Evolutionary conservation across 2,113 vertebrate genomes (phyloP).

Genomic region (Alligator sinensis): DNA sequence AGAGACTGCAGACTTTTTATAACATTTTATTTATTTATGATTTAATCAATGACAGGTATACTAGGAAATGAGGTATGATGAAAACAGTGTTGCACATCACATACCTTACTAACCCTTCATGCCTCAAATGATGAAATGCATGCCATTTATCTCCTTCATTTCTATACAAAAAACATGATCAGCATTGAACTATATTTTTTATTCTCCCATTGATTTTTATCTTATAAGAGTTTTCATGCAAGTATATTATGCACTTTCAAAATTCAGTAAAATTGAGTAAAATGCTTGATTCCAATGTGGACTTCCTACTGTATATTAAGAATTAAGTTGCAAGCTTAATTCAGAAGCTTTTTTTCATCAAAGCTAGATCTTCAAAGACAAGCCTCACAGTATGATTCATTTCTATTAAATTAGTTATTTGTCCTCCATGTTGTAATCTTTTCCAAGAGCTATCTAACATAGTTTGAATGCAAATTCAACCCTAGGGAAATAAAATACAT

Average conservation of each 20-base stretch:
- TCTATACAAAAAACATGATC: background rate
- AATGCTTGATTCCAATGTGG: slow-evolving; percentile 18
- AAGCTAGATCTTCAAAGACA: slow-evolving; percentile 10
- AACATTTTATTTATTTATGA: background rate
- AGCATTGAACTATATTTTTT: background rate
- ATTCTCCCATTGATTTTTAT: slow-evolving; percentile 13
- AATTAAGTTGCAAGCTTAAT: slow-evolving; percentile 35
- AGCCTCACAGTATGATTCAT: slow-evolving; percentile 10
- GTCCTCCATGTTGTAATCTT: slow-evolving; percentile 18
- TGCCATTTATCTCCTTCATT: background rate
- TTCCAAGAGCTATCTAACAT: background rate
- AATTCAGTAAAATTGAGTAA: slow-evolving; percentile 15
- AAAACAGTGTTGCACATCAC: background rate
- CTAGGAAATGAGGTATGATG: background rate
- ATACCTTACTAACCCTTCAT: background rate
- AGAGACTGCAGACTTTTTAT: background rate
- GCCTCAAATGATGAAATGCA: background rate
- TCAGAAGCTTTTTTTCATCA: slow-evolving; percentile 32
- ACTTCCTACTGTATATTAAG: slow-evolving; percentile 10
- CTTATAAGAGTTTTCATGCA: background rate
- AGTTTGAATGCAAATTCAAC: slow-evolving; percentile 38
- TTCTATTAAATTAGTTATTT: slow-evolving; percentile 59
- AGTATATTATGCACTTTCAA: background rate
- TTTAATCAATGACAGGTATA: background rate
- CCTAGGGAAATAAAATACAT: slow-evolving; percentile 21